These are phyloP conservation scores for Micromussa lordhowensis DNA, from an alignment of 92 coral and sea anemone species.

Conservation along the genomic window DNA sequence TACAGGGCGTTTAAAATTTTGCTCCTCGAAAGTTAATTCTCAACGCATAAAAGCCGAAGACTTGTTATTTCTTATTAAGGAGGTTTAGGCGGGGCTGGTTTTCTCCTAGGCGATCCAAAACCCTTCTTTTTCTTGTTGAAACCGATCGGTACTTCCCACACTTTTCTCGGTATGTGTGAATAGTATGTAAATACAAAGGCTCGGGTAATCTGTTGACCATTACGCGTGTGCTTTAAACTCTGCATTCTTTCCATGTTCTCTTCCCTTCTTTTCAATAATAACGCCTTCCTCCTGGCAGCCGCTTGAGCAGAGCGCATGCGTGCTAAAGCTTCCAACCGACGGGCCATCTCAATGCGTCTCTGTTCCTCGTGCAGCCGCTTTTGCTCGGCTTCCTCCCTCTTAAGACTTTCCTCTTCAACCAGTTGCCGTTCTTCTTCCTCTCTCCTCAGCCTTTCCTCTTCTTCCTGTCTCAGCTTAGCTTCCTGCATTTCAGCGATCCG, in stretches of 20 bases:
- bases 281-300: constrained; percentile 81
- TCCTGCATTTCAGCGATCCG: constrained; percentile 97
- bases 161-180: constrained; percentile 78
- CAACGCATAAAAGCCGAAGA: background rate
- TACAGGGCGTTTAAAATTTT: background rate
- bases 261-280: constrained; percentile 83
- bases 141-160: constrained; percentile 90
- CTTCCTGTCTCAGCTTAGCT: constrained; percentile 81
- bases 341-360: constrained; percentile 84
- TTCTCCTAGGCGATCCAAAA: constrained; percentile 72
- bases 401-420: constrained; percentile 79
- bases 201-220: constrained; percentile 79
- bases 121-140: constrained; percentile 85
- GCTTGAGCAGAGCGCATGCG: constrained; percentile 92
- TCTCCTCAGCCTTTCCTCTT: constrained; percentile 75
- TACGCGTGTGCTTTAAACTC: constrained; percentile 74
- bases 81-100: constrained; percentile 57
- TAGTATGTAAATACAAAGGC: constrained; percentile 83
- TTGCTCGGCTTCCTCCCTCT: constrained; percentile 77
- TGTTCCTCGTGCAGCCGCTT: constrained; percentile 76
- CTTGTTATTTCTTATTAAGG: background rate
- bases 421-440: constrained; percentile 86
- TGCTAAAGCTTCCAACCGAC: constrained; percentile 84
- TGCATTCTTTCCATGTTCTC: constrained; percentile 79
- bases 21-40: background rate